Conservation (phyloP, 2,888 invertebrate genomes). For the Epinotia ramella region DNA sequence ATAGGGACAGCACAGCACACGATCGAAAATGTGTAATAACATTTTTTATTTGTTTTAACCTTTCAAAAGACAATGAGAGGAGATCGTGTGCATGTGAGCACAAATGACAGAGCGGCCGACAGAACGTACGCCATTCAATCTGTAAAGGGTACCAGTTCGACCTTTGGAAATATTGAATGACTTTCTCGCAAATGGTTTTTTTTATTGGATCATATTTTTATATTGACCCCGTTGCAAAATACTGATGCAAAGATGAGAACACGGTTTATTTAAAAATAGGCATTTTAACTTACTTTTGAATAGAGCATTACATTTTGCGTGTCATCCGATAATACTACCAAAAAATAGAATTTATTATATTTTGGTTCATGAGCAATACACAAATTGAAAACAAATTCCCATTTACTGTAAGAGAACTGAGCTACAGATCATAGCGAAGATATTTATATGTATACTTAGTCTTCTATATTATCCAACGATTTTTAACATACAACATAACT, state of each 20-base stretch:
- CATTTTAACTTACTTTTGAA: too few species aligned
- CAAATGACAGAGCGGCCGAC: slow-evolving; percentile 39
- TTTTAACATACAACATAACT: too few species aligned
- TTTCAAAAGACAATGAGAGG: slow-evolving; percentile 54
- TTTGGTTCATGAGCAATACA: too few species aligned
- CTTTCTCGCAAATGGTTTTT: background rate
- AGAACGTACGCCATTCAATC: slow-evolving; percentile 23
- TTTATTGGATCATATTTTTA: slow-evolving; percentile 10
- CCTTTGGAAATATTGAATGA: background rate
- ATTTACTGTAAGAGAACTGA: too few species aligned
- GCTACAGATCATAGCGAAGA: too few species aligned
- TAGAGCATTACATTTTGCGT: too few species aligned
- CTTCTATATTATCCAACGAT: too few species aligned
- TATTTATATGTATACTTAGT: too few species aligned
- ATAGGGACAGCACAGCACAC: slow-evolving; percentile 49
- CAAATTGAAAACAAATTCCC: too few species aligned
- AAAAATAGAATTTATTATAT: too few species aligned
- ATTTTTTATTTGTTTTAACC: slow-evolving; percentile 55
- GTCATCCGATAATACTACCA: background rate
- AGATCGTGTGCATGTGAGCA: slow-evolving; percentile 47
- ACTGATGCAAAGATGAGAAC: background rate
- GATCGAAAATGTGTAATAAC: slow-evolving; percentile 53
- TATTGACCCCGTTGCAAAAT: background rate
- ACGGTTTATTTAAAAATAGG: too few species aligned
- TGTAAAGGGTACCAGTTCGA: slow-evolving; percentile 19